Evolutionary conservation across 2,888 invertebrate genomes (phyloP), one percentile per base, ranked within the genome.

Genomic region (Eilema depressum): DNA sequence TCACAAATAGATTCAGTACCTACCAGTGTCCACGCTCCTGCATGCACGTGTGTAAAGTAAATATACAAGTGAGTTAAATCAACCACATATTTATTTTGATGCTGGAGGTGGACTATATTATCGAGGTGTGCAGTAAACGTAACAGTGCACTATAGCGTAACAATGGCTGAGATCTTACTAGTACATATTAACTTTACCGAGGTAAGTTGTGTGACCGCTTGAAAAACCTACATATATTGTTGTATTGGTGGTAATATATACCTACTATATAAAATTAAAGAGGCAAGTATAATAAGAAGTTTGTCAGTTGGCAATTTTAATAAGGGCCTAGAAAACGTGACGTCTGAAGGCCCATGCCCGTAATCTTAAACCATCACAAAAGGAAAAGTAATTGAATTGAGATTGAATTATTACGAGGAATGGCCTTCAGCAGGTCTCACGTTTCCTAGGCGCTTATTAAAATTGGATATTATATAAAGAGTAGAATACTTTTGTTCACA

Each of bases 81-180:
- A 69, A 75, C 62, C 53, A 26, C 53, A 25, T 69, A 80, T 82
- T 77, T 82, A 78, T 80, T 80, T 80, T 75, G 70, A 69, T 70
- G 80, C 53, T 71, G 70, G 25, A 75, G 80, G 37, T 71, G 70
- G 25, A 75, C 75, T 74, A 66, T 69, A 80, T 79, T 20, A 66
- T 62, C 59, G 3, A 25, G n/a, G 30, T 25, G 23, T 61, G 47
- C 37, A 47, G 8, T 53, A 59, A 66, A 60, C 41, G 41, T 41
- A 20, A 12, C 20, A 20, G 41, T 14, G 20, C 60, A 28, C 41
- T 66, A 26, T 25, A 4, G 33, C 26, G 37, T 28, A 28, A 41
- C 25, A 28, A 14, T 23, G 20, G 12, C 28, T 53, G 41, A 10
- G 28, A 64, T 28, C 26, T 41, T 37, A 3, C 3, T 17, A 41